A percentile compares a stretch with the other conserved stretches of the same genome.
Conservation (phyloP, 2,888 invertebrate genomes). For the Lepetodrilus schrolli region DNA sequence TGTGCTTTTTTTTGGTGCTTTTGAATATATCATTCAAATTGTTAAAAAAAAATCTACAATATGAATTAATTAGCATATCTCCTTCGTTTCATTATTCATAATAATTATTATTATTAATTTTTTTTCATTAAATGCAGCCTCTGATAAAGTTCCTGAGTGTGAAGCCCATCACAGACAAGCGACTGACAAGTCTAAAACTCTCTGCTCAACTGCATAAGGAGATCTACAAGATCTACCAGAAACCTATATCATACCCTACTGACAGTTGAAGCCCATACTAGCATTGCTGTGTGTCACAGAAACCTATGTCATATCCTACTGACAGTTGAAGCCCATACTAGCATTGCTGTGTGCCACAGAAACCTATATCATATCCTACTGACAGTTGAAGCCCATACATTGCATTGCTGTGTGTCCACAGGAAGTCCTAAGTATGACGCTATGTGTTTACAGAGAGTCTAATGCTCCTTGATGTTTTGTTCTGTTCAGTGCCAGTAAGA, state of each 20-base stretch:
- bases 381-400: background rate
- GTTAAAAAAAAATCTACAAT: too few relatives aligned
- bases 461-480: too few relatives aligned
- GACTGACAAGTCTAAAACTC: background rate
- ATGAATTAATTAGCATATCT: too few relatives aligned
- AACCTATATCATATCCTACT: background rate
- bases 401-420: background rate
- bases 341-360: background rate
- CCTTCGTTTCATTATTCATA: too few relatives aligned
- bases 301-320: background rate
- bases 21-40: too few relatives aligned
- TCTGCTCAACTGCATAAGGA: background rate
- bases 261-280: background rate
- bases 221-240: conserved; percentile 8
- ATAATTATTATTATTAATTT: background rate
- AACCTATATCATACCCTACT: background rate
- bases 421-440: too few relatives aligned
- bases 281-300: background rate
- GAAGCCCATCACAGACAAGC: background rate
- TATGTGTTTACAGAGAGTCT: too few relatives aligned
- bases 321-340: background rate
- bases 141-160: background rate
- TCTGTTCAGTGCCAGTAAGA: too few relatives aligned
- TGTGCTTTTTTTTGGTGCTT: too few relatives aligned
- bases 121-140: background rate